Evolutionary conservation across 2,113 vertebrate species (phyloP).

Genomic region (Clinocottus analis): DNA sequence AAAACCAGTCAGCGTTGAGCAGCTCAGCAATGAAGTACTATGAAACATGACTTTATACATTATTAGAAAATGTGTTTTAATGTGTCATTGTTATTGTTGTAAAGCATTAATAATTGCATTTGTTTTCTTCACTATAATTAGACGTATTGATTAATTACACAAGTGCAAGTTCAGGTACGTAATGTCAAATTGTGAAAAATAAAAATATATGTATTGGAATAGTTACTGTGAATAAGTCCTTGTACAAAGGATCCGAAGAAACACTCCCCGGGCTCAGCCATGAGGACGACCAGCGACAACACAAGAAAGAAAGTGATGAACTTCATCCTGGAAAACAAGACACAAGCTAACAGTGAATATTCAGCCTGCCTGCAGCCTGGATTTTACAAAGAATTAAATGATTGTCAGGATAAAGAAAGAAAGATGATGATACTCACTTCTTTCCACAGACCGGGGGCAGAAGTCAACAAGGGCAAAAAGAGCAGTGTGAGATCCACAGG

Average conservation of each 20-base stretch:
- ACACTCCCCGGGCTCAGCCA: constrained; percentile 56
- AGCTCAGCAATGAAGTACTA: no score
- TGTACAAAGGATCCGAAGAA: not conserved
- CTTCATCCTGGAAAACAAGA: constrained; percentile 49
- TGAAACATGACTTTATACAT: no score
- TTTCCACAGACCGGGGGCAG: not conserved
- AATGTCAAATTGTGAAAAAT: not conserved
- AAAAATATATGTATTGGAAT: not conserved
- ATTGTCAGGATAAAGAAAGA: not conserved
- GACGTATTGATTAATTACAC: not conserved
- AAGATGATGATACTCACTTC: not conserved
- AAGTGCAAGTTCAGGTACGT: not conserved
- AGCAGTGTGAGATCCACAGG: not conserved
- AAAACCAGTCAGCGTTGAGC: no score
- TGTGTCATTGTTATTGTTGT: no score
- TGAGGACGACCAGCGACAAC: constrained; percentile 49
- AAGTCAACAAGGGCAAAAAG: not conserved
- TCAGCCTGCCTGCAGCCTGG: no score
- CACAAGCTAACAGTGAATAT: not conserved
- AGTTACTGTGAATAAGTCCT: not conserved
- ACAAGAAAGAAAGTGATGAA: constrained; percentile 32
- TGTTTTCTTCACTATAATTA: not conserved
- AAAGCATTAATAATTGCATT: no score
- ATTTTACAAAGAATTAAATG: not conserved
- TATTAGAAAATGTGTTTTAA: no score